These are phyloP conservation scores for Pica pica DNA, from an alignment of 2,113 vertebrate species.

Conservation along the genomic window DNA sequence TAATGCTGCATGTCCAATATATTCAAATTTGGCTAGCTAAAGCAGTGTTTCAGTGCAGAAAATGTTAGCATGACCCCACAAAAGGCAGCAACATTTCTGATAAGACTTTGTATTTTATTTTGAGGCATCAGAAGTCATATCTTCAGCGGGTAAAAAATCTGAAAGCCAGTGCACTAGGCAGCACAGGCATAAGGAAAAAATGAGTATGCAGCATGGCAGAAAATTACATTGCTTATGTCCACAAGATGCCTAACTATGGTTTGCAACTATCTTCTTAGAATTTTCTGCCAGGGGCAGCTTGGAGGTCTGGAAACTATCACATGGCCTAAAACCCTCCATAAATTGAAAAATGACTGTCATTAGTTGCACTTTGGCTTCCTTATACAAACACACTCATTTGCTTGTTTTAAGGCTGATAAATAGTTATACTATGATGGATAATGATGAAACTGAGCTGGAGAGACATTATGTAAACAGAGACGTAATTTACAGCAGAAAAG, in stretches of 20 bases:
- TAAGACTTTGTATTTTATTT: neutral
- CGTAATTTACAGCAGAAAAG: neutral
- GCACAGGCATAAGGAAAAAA: neutral
- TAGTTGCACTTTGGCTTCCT: neutral
- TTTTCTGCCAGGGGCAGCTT: constrained; percentile 2
- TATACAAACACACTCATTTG: neutral
- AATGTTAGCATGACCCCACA: neutral
- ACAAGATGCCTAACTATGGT: neutral
- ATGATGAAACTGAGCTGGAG: neutral
- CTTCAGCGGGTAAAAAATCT: neutral
- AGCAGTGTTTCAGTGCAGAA: neutral
- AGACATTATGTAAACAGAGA: neutral
- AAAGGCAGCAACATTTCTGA: neutral
- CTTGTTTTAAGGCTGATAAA: neutral
- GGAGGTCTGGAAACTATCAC: constrained; percentile 36
- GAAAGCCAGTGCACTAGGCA: neutral
- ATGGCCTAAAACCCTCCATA: neutral
- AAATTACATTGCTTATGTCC: neutral
- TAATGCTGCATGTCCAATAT: neutral
- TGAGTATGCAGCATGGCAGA: neutral
- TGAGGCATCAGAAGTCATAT: neutral
- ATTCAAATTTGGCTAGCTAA: neutral
- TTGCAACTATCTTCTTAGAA: neutral
- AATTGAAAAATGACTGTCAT: constrained; percentile 36
- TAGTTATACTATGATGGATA: constrained; percentile 9